Base-by-base conservation (phyloP, 2,113 vertebrate species). In the Hiodon alosoides region DNA sequence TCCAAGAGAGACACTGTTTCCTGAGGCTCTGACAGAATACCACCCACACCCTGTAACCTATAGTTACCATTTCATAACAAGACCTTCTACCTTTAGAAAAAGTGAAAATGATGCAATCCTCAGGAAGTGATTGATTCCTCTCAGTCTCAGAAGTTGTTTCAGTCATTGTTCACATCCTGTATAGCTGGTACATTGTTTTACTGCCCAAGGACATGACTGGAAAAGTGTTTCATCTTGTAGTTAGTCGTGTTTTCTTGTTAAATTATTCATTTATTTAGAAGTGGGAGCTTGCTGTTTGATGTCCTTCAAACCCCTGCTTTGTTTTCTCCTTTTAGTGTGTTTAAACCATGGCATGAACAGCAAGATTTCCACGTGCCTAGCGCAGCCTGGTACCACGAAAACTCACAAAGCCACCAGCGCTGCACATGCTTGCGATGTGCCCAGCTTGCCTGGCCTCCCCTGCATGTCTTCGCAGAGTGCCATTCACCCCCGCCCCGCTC, bases 261-360 rank as follows among this genome's bases (percentile, higher is more conserved):
- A 16, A 64, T 46, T 48, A 71, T 77, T 82, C 76, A 80, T 80
- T 80, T 80, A 75, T 80, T 78, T 74, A 80, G 47, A 72, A 73
- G 69, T 69, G 71, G 69, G 66, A 78, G 70, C 76, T 74, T 79
- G 73, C 79, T 82, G 68, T 71, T 31, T 79, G 76, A 79, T 69
- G 10, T 74, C 73, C 75, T 31, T 81, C 73, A 81, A 78, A 82
- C 76, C 79, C 69, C 68, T 61, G 55, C 67, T 59, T 68, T 76
- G 73, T 80, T 79, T 70, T 51, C 9, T 1, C 72, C 70, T 81
- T 71, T 80, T 79, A 77, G 80, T 75, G 78, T 84, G 79, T 76
- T 31, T 31, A 31, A 31, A 31, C 31, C 31, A 31, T 31, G 31
- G 31, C 31, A 31, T 31, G 31, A 31, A 31, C 31, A 31, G 31